A percentile compares a stretch with the other conserved stretches of the same genome.
Evolutionary conservation across 2,888 invertebrate species (phyloP).

Genomic region (Atethmia centrago): DNA sequence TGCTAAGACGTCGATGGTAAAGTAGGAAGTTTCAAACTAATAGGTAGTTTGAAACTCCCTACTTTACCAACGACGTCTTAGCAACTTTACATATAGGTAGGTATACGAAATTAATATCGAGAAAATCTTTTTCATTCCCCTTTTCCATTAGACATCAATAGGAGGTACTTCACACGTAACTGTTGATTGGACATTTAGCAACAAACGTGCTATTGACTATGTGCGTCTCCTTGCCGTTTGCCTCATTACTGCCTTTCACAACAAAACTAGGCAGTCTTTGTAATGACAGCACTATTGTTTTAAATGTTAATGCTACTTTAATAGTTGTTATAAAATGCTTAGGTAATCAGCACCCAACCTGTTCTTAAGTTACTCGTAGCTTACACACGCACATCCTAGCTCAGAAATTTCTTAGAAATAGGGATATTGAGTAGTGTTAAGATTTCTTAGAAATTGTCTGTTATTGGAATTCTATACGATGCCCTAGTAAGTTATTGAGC

Average conservation of each 20-base stretch:
- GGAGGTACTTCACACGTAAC: conserved; percentile 33
- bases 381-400: conserved; percentile 22
- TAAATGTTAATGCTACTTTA: conserved; percentile 56
- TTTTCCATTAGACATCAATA: conserved; percentile 17
- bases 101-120: neutral
- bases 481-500: conserved; percentile 48
- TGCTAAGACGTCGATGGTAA: neutral
- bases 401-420: conserved; percentile 39
- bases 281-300: conserved; percentile 34
- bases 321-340: conserved; percentile 52
- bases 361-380: conserved; percentile 1
- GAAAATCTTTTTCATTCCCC: neutral
- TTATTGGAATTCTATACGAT: conserved; percentile 24
- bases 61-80: too few species aligned
- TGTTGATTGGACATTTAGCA: conserved; percentile 50
- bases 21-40: neutral
- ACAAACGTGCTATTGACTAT: conserved; percentile 28
- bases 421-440: conserved; percentile 8
- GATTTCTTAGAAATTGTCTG: conserved; percentile 19
- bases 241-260: conserved; percentile 28
- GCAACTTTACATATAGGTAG: too few species aligned
- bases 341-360: conserved; percentile 37
- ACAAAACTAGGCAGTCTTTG: conserved; percentile 33
- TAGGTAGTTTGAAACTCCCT: too few species aligned
- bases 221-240: conserved; percentile 7